Evolutionary conservation across 2,888 invertebrate genomes (phyloP), one percentile per base, ranked within the genome.

Genomic region (Tholera decimalis): DNA sequence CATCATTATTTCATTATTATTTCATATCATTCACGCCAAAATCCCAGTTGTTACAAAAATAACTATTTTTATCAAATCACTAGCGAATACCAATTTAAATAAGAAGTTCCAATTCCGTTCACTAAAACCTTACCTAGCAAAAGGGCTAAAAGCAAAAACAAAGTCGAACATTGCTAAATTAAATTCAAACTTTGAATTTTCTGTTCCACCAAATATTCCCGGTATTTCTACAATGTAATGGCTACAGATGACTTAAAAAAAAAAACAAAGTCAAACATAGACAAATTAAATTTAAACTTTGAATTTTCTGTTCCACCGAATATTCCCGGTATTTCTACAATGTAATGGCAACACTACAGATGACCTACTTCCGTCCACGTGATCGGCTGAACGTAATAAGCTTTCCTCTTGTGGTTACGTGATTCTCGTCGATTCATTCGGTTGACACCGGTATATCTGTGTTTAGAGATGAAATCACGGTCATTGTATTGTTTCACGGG

Each of bases 221-320:
- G 56, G 39, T 50, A 54, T 62, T 59, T 7, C 39, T 26, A 37
- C 50, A 43, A 60, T 69, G 15, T 56, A 60, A 60, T 69, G 56
- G 55, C 62, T 56, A 59, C 61, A 66, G 79, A 68, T 80, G 79
- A 79, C 79, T 81, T 69, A 80, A n/a, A n/a, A n/a, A n/a, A n/a
- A n/a, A n/a, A n/a, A n/a, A n/a, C n/a, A n/a, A n/a, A n/a, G n/a
- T n/a, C n/a, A n/a, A n/a, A n/a, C n/a, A n/a, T n/a, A n/a, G n/a
- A n/a, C n/a, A n/a, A n/a, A n/a, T n/a, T n/a, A n/a, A n/a, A n/a
- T n/a, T n/a, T n/a, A n/a, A n/a, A n/a, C n/a, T n/a, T n/a, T n/a
- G n/a, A n/a, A 55, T 60, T 76, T 51, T 53, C 63, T 30, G 39
- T 28, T 33, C 30, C 2, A 37, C 20, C 44, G 35, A 54, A 53